These are phyloP conservation scores for Sicus ferrugineus DNA, from an alignment of 2,888 invertebrate species.

Conservation along the genomic window DNA sequence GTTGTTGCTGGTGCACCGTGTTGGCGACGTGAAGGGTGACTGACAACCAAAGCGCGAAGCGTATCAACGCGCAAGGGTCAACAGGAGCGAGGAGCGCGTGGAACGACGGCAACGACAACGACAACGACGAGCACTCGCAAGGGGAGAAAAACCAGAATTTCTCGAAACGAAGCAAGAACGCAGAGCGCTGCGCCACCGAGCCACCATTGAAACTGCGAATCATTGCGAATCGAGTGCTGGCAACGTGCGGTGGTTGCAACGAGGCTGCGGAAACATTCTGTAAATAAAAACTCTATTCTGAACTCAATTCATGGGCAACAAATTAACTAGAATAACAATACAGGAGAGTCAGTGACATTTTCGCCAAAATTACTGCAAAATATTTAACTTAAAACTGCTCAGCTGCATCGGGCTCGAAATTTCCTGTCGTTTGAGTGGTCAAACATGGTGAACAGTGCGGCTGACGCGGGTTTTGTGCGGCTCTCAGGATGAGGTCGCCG, in stretches of 20 bases:
- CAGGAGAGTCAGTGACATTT: not conserved
- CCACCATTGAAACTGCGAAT: constrained; percentile 15
- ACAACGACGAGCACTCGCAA: not conserved
- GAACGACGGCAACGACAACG: no score
- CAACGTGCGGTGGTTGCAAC: constrained; percentile 11
- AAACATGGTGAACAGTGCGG: constrained; percentile 21
- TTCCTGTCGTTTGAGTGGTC: constrained; percentile 34
- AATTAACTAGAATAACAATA: not conserved
- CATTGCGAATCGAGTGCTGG: constrained; percentile 21
- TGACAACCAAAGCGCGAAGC: not conserved
- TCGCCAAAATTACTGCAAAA: not conserved
- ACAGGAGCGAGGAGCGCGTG: constrained; percentile 8
- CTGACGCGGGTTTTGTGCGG: constrained; percentile 7
- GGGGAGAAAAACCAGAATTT: constrained; percentile 33
- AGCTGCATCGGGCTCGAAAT: constrained; percentile 27
- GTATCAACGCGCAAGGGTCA: not conserved
- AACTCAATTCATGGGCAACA: not conserved
- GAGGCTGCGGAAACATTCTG: not conserved
- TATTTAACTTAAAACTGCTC: not conserved
- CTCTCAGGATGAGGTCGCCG: constrained; percentile 10
- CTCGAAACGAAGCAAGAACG: constrained; percentile 6
- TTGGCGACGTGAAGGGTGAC: not conserved
- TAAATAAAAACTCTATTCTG: not conserved
- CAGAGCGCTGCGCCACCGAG: not conserved
- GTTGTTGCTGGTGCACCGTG: no score